These are phyloP conservation scores for Crocidura indochinensis DNA, from an alignment of 2,797 vertebrate genomes.

Conservation along the genomic window DNA sequence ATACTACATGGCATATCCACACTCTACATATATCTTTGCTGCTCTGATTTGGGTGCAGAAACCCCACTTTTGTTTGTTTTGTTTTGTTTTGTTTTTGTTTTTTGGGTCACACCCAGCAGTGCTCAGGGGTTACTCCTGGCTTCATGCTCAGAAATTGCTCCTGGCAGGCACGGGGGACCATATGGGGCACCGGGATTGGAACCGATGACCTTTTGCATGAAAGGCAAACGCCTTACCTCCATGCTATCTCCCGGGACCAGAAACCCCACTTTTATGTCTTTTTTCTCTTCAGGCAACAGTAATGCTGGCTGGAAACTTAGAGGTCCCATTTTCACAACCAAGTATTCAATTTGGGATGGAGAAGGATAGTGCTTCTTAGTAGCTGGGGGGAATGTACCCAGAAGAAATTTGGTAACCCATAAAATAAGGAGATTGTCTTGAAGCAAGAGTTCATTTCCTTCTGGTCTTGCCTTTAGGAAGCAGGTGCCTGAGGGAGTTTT, in stretches of 20 bases:
- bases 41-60: constrained; percentile 83
- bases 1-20: constrained; percentile 65
- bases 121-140: too few relatives aligned
- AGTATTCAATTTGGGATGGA: constrained; percentile 67
- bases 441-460: constrained; percentile 86
- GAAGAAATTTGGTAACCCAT: constrained; percentile 78
- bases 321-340: constrained; percentile 68
- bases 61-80: constrained; percentile 62
- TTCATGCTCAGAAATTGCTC: too few relatives aligned
- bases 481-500: constrained; percentile 79
- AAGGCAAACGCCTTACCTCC: too few relatives aligned
- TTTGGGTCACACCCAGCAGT: too few relatives aligned
- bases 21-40: constrained; percentile 78
- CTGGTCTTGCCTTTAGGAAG: constrained; percentile 82
- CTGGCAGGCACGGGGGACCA: too few relatives aligned
- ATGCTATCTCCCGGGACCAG: too few relatives aligned
- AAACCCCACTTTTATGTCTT: constrained; percentile 70
- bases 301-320: constrained; percentile 72
- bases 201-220: too few relatives aligned
- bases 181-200: too few relatives aligned
- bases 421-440: constrained; percentile 81
- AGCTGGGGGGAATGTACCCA: constrained; percentile 62
- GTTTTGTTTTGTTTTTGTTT: too few relatives aligned
- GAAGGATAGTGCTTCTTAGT: constrained; percentile 35
- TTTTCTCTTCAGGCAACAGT: constrained; percentile 77